phyloP scores from a whole-genome alignment of 2,888 invertebrate genomes.

The Heteropelma amictum region DNA sequence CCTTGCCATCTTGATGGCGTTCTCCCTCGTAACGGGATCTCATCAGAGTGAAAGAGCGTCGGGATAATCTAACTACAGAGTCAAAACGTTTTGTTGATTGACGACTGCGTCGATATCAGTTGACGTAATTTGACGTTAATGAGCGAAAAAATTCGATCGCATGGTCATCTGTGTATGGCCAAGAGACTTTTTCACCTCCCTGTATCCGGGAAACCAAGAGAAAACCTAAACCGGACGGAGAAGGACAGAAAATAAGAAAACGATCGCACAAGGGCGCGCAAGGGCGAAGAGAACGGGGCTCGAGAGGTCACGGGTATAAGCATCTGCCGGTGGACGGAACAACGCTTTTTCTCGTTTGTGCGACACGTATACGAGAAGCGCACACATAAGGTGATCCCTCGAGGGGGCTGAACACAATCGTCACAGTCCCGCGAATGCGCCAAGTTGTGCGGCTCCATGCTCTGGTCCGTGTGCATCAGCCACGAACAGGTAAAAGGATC shows the following conservation, averaged over 20 bases:
- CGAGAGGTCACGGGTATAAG: slow-evolving; percentile 50
- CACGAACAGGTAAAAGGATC: slow-evolving; percentile 49
- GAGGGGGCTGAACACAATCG: slow-evolving; percentile 50
- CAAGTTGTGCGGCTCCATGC: slow-evolving; percentile 40
- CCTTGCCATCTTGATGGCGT: no score
- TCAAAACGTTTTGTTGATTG: no score
- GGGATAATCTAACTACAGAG: no score
- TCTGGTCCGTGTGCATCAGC: slow-evolving; percentile 15
- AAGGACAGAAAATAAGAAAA: neutral
- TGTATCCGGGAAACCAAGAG: neutral
- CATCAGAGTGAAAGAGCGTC: no score
- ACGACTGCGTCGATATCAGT: no score
- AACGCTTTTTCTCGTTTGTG: slow-evolving; percentile 38
- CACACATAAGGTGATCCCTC: neutral
- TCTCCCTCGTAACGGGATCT: no score
- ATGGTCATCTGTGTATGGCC: neutral
- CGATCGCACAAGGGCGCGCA: neutral
- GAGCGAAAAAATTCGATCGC: slow-evolving; percentile 4
- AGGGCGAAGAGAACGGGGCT: slow-evolving; percentile 18
- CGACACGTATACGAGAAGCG: slow-evolving; percentile 22
- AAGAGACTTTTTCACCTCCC: neutral
- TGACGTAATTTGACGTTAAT: neutral
- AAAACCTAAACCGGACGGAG: neutral
- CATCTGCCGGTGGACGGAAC: slow-evolving; percentile 50
- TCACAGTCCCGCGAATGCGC: slow-evolving; percentile 64